phyloP scores from a whole-genome alignment of 2,888 invertebrate genomes.

The Brenthis hecate region DNA sequence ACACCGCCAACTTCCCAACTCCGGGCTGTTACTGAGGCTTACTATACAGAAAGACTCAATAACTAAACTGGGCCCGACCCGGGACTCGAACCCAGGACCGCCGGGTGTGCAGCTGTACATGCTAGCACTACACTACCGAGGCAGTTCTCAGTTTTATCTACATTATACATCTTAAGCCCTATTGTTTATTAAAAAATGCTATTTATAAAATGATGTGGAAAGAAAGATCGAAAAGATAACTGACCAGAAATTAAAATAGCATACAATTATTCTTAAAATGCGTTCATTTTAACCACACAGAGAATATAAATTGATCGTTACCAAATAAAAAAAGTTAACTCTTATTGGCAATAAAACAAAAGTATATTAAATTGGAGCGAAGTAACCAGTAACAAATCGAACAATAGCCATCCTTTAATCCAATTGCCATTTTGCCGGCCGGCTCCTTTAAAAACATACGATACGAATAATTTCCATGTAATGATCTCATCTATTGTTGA shows the following conservation, averaged over 20 bases:
- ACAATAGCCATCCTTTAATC: constrained; percentile 31
- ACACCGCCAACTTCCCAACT: too few species aligned
- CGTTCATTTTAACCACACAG: neutral
- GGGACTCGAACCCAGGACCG: too few species aligned
- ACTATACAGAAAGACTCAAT: too few species aligned
- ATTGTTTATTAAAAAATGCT: too few species aligned
- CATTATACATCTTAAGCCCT: too few species aligned
- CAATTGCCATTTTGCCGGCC: constrained; percentile 38
- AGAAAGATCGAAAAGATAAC: neutral
- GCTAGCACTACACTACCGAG: too few species aligned
- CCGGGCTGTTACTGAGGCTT: too few species aligned
- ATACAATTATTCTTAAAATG: neutral
- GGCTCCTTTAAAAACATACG: constrained; percentile 39
- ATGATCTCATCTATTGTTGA: constrained; percentile 37
- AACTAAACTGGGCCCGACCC: too few species aligned
- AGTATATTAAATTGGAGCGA: constrained; percentile 13
- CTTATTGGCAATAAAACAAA: constrained; percentile 13
- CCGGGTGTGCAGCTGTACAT: too few species aligned
- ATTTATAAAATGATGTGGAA: too few species aligned
- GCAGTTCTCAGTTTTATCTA: too few species aligned
- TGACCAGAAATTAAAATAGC: neutral
- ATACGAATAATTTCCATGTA: constrained; percentile 36
- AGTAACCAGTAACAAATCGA: constrained; percentile 33
- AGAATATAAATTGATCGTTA: neutral
- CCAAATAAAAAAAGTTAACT: neutral